Evolutionary conservation across 37 sponge, comb jelly and placozoan genomes (phyloP), one percentile per base, ranked within the genome.

Genomic region (Tethya wilhelma): DNA sequence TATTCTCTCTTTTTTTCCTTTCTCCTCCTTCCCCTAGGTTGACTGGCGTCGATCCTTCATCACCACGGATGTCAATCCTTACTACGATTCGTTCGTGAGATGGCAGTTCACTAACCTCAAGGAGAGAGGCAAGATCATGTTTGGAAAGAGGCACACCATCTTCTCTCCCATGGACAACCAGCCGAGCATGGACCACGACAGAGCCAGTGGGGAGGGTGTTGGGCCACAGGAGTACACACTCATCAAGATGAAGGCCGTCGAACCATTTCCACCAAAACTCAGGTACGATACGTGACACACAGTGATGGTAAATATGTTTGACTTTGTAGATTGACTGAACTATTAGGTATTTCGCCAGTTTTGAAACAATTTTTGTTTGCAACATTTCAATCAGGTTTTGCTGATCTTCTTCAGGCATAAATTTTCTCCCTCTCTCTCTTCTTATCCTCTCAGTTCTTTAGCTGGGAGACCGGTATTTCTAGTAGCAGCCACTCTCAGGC

Each of bases 1-100:
- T 43, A 56, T 55, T 30, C 12, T 45, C 9, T 44, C 34, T 4
- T 45, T 70, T n/a, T 70, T 29, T 14, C 28, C 2, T 41, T 44
- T 70, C 69, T 19, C 4, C 39, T 62, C n/a, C 11, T 41, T 3
- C 44, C 45, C 43, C 38, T 5, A 93, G 94, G 91, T 94, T 45
- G 99, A 99, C 80, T 99, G 99, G 99, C 86, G 99, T 59, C 79
- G 99, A 0, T 94, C 96, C 36, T 99, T 99, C 85, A 90, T 99
- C 69, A 99, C 99, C 19, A 99, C 99, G 7, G 95, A 96, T 78
- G 93, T 73, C 69, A 99, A 99, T 66, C 97, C 97, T 0, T 99
- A 96, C 86, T 99, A 92, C 76, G 97, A 99, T 75, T 96, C 97
- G 55, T 99, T 99, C 79, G 93, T 96, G 14, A 73, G 93, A 14